These are phyloP conservation scores for Scrobipalpa costella DNA, from an alignment of 2,888 invertebrate species.

Conservation along the genomic window DNA sequence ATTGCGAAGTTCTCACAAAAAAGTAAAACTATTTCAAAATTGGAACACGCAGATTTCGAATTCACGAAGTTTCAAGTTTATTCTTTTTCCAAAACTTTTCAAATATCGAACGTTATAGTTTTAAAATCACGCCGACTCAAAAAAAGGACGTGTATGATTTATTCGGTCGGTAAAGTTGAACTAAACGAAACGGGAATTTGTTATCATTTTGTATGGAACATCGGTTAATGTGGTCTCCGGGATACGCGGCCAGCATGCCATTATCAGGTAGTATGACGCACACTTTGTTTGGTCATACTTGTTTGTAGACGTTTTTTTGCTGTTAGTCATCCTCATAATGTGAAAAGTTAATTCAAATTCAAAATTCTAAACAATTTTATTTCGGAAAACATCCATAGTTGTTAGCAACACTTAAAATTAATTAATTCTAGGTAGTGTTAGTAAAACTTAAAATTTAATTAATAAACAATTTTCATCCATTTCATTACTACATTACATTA, in stretches of 20 bases:
- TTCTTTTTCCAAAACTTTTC: neutral
- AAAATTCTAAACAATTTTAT: too few relatives aligned
- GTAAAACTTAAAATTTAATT: too few relatives aligned
- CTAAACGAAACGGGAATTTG: conserved; percentile 71
- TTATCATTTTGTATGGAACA: conserved; percentile 76
- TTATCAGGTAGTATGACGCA: conserved; percentile 67
- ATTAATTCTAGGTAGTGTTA: too few relatives aligned
- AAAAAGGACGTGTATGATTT: conserved; percentile 56
- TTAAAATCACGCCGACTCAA: conserved; percentile 11
- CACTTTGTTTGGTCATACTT: conserved; percentile 29
- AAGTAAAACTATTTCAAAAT: neutral
- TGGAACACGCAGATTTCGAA: neutral
- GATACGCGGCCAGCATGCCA: conserved; percentile 66
- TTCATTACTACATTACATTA: too few relatives aligned
- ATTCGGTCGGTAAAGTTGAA: conserved; percentile 55
- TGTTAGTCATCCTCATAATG: neutral
- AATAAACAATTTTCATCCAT: too few relatives aligned
- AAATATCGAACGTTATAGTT: conserved; percentile 10
- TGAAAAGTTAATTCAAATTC: too few relatives aligned
- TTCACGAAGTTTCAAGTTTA: neutral
- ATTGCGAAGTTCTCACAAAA: conserved; percentile 29
- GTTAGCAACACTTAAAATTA: too few relatives aligned
- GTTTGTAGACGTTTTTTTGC: conserved; percentile 3
- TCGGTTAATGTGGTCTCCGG: conserved; percentile 61
- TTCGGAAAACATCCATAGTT: too few relatives aligned